A percentile compares a stretch with the other conserved stretches of the same genome.
phyloP scores from a whole-genome alignment of 2,113 vertebrate species.

The Dicrurus megarhynchus region DNA sequence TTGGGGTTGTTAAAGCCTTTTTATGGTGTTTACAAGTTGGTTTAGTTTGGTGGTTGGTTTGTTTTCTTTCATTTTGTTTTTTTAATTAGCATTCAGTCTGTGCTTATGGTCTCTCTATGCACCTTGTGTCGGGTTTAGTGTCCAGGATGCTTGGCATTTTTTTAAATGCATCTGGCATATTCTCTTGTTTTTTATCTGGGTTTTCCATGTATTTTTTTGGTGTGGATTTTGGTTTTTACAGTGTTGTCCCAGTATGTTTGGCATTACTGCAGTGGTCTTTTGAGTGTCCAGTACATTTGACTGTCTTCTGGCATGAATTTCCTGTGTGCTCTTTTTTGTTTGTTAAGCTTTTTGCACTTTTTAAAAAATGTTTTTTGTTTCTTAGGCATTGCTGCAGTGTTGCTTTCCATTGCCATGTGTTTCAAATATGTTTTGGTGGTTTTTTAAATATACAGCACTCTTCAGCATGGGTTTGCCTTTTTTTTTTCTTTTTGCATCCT shows the following conservation, averaged over 20 bases:
- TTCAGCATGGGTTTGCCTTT: background rate
- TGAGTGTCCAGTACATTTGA: background rate
- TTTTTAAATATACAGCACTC: background rate
- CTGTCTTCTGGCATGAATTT: background rate
- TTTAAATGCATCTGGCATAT: background rate
- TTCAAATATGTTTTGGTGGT: background rate
- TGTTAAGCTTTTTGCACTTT: background rate
- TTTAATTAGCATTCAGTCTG: background rate
- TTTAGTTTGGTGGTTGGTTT: background rate
- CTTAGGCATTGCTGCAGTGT: background rate
- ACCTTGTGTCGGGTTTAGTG: background rate
- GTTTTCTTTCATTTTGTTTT: background rate
- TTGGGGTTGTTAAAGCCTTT: background rate
- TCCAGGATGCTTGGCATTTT: background rate
- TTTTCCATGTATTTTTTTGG: background rate
- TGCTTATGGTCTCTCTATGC: background rate
- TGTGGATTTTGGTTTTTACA: background rate
- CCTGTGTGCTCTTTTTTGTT: background rate
- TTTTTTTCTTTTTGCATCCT: background rate
- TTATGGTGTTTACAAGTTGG: background rate
- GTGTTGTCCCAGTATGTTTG: background rate
- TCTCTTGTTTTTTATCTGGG: background rate
- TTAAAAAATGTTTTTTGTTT: background rate
- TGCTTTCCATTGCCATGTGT: background rate
- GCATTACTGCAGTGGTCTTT: background rate